Conservation (phyloP, 2,797 vertebrate genomes). For the Dendrocincla tyrannina region DNA sequence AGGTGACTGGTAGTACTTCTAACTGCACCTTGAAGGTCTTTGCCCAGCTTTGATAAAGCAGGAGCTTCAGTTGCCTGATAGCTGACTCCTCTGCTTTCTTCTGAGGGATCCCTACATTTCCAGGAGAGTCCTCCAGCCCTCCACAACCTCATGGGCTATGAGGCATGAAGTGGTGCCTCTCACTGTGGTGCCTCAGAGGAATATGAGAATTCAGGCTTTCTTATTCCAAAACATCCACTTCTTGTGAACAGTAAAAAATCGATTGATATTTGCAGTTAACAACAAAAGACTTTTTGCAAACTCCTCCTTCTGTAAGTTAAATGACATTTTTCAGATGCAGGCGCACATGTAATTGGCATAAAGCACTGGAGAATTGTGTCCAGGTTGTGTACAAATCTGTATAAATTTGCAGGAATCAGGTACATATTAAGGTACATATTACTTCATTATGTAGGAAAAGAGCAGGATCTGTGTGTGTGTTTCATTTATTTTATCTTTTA, state of each 20-base stretch:
- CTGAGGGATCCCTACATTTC: background rate
- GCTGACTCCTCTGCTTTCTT: background rate
- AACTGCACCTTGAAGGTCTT: background rate
- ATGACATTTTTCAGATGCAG: background rate
- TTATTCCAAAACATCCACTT: background rate
- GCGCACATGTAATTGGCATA: background rate
- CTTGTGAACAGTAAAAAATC: background rate
- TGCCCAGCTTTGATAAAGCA: background rate
- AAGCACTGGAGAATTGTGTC: background rate
- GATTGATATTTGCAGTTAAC: background rate
- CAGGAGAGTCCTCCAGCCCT: background rate
- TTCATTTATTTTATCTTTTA: background rate
- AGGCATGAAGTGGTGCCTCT: background rate
- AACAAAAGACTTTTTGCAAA: background rate
- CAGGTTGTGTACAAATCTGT: background rate
- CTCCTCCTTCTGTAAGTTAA: background rate
- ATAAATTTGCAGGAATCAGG: background rate
- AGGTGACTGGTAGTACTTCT: background rate
- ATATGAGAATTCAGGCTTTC: background rate
- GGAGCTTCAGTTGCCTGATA: background rate
- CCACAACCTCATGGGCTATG: background rate
- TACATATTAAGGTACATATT: background rate
- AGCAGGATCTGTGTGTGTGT: background rate
- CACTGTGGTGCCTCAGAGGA: background rate
- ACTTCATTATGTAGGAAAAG: background rate